Percentiles rank a stretch among this genome's conserved stretches.
Conservation (phyloP, 1,140 invertebrate genomes). For the Dreissena rostriformis region DNA sequence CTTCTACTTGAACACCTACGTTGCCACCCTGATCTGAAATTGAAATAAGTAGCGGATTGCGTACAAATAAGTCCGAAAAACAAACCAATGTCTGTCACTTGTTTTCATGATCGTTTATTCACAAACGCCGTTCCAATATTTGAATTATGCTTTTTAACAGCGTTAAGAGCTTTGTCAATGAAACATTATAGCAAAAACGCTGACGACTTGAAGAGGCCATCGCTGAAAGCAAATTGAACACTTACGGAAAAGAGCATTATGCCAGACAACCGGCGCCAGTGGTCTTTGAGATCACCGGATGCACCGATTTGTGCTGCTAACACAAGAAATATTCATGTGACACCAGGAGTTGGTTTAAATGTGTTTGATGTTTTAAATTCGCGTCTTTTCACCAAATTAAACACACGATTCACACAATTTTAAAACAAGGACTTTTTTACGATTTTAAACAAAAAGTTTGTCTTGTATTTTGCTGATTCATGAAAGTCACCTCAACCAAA, state of each 20-base stretch:
- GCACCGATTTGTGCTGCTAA: too few species aligned
- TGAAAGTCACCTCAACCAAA: too few species aligned
- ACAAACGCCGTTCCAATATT: neutral
- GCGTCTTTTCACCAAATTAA: too few species aligned
- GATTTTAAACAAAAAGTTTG: too few species aligned
- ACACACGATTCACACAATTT: too few species aligned
- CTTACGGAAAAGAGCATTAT: neutral
- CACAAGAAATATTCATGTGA: too few species aligned
- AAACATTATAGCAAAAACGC: slow-evolving; percentile 1
- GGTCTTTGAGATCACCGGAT: too few species aligned
- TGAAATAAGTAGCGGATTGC: neutral
- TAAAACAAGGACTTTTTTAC: too few species aligned
- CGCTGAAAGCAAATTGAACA: neutral
- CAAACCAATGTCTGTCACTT: neutral
- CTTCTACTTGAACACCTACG: neutral
- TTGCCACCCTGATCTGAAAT: neutral
- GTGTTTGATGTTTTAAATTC: too few species aligned
- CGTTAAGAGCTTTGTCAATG: neutral
- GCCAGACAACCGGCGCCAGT: neutral
- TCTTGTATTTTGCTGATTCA: too few species aligned
- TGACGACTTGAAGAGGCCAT: neutral
- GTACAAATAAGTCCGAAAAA: neutral
- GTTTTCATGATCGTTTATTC: neutral
- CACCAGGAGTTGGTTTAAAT: too few species aligned
- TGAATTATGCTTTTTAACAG: neutral